These are phyloP conservation scores for Pipistrellus kuhlii DNA, from an alignment of 2,797 vertebrate species.

Conservation along the genomic window DNA sequence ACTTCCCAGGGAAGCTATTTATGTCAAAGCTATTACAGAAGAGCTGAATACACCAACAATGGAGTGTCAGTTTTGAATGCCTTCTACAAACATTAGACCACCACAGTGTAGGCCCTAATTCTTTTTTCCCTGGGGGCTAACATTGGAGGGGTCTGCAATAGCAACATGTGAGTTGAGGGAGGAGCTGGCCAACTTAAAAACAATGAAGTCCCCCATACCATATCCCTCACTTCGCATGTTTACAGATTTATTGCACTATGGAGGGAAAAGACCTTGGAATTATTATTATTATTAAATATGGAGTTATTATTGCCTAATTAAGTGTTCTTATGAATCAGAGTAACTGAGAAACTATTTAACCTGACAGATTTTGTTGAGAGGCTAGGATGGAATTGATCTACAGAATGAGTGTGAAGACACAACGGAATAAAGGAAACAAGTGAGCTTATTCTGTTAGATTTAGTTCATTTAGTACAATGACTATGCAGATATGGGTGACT, in stretches of 20 bases:
- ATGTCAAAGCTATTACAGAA: neutral
- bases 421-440: neutral
- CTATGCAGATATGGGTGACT: neutral
- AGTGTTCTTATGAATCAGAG: slow-evolving; percentile 16
- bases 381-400: neutral
- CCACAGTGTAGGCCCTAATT: neutral
- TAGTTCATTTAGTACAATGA: neutral
- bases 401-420: neutral
- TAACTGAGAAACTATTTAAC: slow-evolving; percentile 6
- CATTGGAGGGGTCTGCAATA: neutral
- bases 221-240: rapidly evolving
- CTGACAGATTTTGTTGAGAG: slow-evolving; percentile 14
- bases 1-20: neutral
- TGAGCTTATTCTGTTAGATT: neutral
- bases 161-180: neutral
- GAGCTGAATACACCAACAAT: neutral
- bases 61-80: neutral
- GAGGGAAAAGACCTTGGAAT: neutral
- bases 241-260: neutral
- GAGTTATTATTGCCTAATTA: slow-evolving; percentile 2
- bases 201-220: rapidly evolving
- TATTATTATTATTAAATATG: neutral
- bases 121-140: neutral
- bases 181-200: neutral
- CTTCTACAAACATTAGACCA: neutral